Percentiles rank a stretch among this genome's conserved stretches.
Conservation (phyloP, 2,888 invertebrate genomes). For the Poecilus cupreus region DNA sequence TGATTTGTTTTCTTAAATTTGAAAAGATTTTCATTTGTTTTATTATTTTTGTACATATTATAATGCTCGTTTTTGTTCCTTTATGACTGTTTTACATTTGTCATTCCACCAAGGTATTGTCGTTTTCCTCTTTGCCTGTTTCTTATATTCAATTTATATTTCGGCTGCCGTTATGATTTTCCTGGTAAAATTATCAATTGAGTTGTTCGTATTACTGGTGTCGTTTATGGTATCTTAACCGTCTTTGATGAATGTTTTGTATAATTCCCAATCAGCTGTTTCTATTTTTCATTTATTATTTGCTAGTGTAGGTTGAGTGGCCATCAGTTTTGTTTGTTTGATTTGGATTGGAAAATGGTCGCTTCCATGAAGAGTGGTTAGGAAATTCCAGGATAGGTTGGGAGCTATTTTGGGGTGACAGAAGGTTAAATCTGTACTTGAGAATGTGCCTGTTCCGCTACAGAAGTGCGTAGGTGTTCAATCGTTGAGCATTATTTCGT, state of each 20-base stretch:
- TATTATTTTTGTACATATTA: too few species aligned
- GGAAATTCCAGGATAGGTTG: background rate
- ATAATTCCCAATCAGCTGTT: too few species aligned
- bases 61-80: background rate
- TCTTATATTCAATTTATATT: background rate
- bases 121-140: background rate
- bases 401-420: background rate
- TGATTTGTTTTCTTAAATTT: background rate
- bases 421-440: slow-evolving; percentile 6
- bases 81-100: slow-evolving; percentile 1
- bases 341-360: slow-evolving; percentile 36
- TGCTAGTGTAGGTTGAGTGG: background rate
- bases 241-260: too few species aligned
- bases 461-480: slow-evolving; percentile 14
- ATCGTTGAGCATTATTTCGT: slow-evolving; percentile 12
- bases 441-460: background rate
- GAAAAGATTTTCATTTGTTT: slow-evolving; percentile 17
- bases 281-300: too few species aligned
- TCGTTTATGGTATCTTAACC: background rate
- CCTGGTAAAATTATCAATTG: background rate
- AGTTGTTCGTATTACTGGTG: background rate
- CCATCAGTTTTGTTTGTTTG: background rate
- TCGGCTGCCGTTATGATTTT: background rate
- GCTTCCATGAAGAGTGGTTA: background rate
- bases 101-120: slow-evolving; percentile 20